phyloP scores from a whole-genome alignment of 1,140 invertebrate genomes.

The Macrocentrus cingulum region DNA sequence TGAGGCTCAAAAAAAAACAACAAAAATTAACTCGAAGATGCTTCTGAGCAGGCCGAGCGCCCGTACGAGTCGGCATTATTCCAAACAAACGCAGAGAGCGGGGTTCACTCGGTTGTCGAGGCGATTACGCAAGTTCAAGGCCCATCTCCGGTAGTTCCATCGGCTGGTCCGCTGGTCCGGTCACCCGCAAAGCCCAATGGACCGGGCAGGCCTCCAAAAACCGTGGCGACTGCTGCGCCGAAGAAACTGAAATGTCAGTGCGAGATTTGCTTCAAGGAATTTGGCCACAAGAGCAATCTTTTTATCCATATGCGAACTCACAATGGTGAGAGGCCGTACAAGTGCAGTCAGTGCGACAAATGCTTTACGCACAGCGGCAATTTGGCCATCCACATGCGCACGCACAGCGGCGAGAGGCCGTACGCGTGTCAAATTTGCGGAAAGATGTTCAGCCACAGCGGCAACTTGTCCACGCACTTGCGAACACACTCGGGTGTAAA shows the following conservation, averaged over 20 bases:
- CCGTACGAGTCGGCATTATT: too few relatives aligned
- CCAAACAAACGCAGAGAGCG: too few relatives aligned
- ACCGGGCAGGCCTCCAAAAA: slow-evolving; percentile 45
- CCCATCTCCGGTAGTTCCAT: neutral
- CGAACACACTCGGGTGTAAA: slow-evolving; percentile 61
- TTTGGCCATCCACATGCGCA: slow-evolving; percentile 64
- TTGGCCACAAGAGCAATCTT: slow-evolving; percentile 61
- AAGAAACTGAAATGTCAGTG: slow-evolving; percentile 58
- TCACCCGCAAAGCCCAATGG: slow-evolving; percentile 38
- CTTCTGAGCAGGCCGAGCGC: neutral
- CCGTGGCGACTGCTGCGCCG: neutral
- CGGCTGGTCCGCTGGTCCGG: neutral
- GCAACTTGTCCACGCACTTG: slow-evolving; percentile 63
- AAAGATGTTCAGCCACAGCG: slow-evolving; percentile 62
- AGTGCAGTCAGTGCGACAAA: slow-evolving; percentile 71
- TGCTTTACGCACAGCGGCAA: slow-evolving; percentile 69
- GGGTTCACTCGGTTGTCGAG: too few relatives aligned
- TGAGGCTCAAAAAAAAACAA: neutral
- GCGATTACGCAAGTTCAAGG: neutral
- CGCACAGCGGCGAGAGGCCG: slow-evolving; percentile 64
- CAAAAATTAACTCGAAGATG: neutral
- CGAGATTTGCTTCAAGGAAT: slow-evolving; percentile 62
- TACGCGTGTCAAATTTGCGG: slow-evolving; percentile 65
- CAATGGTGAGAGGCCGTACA: slow-evolving; percentile 70
- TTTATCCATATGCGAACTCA: slow-evolving; percentile 65